Base-by-base conservation (phyloP, 2,797 vertebrate species). In the Bothrops alternatus region DNA sequence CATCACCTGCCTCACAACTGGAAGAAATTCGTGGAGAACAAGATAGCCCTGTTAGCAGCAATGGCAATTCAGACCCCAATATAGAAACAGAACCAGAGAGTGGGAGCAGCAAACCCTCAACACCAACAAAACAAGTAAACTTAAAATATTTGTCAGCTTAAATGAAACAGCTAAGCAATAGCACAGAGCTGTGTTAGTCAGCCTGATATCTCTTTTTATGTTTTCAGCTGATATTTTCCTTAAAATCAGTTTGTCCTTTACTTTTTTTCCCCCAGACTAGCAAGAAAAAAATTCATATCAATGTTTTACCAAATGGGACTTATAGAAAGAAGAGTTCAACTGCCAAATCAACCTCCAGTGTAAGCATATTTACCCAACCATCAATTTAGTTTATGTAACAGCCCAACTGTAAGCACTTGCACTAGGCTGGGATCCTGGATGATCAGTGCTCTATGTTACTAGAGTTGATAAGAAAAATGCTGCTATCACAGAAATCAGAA, bases 121-220 rank as follows among this genome's bases (percentile, higher is more conserved):
- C 88, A 1, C 69, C 93, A 90, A 95, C 95, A 91, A 97, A 96
- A 92, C 91, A 85, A 96, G 96, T 97, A 96, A 89, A 53, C 61
- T 86, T 50, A 82, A 58, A 56, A 86, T 28, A 60, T n/a, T 86
- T 58, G 13, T 88, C 37, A 56, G 1, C 87, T 73, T 25, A 32
- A 87, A 73, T 87, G 47, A 32, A 60, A 32, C 16, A 63, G 63
- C 20, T 65, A 32, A 58, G 47, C 12, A 53, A 82, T 47, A 53
- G 55, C 16, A 65, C 28, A 93, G 69, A 91, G 16, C 25, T 53
- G 6, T 37, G 32, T 25, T 56, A 50, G 16, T n/a, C 73, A 86
- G 37, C 14, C 7, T 5, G 86, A 88, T 32, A 10, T 63, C 47
- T 88, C 5, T 60, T 23, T 78, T 42, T 47, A 47, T 82, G 10